Evolutionary conservation across 2,113 vertebrate species (phyloP).

Genomic region (Brachyistius frenatus): DNA sequence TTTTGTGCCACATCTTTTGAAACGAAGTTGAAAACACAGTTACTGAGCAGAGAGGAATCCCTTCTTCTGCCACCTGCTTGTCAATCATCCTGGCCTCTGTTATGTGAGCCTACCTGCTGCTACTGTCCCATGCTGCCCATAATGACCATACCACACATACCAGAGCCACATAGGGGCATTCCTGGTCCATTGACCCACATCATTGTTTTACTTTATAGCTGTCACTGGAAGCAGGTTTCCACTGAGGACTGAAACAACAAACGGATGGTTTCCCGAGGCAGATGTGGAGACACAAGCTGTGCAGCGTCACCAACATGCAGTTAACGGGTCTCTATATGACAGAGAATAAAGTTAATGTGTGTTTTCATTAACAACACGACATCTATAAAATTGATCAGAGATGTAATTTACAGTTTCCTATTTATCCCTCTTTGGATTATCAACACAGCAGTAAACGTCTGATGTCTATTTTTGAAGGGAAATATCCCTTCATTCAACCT

Average conservation of each 20-base stretch:
- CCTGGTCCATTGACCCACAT: conserved; percentile 75
- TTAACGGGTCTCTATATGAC: background rate
- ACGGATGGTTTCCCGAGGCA: conserved; percentile 28
- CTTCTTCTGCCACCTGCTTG: conserved; percentile 66
- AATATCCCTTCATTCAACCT: no score
- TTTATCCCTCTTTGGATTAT: no score
- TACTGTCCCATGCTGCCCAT: conserved; percentile 60
- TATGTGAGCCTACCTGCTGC: conserved; percentile 70
- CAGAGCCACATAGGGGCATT: conserved; percentile 76
- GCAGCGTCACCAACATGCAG: background rate
- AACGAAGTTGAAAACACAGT: conserved; percentile 32
- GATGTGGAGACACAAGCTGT: conserved; percentile 13
- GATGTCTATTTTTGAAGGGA: no score
- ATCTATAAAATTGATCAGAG: no score
- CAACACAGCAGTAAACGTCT: no score
- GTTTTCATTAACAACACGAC: no score
- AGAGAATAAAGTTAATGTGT: background rate
- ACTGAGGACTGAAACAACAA: conserved; percentile 40
- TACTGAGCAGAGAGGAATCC: conserved; percentile 56
- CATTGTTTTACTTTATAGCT: conserved; percentile 48
- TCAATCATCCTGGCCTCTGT: conserved; percentile 67
- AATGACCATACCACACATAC: conserved; percentile 75
- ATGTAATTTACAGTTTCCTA: no score
- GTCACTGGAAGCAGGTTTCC: conserved; percentile 53
- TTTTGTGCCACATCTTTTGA: background rate